A percentile compares a stretch with the other conserved stretches of the same genome.
Evolutionary conservation across 2,797 vertebrate species (phyloP).

Genomic region (Halcyon chelicuti): DNA sequence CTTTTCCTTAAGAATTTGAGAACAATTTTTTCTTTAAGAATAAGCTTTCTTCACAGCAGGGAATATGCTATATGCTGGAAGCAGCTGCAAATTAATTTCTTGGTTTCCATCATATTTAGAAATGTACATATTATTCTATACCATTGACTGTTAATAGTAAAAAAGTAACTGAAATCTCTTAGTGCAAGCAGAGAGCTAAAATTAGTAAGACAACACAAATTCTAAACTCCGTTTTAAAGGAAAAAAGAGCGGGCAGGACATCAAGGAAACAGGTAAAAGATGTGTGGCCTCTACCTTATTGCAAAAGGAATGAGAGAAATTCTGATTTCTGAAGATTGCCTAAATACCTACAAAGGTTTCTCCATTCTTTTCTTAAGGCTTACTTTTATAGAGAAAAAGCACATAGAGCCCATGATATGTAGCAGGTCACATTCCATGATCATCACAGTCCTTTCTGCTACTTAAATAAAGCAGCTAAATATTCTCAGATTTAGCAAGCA

Average conservation of each 20-base stretch:
- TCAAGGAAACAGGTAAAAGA: not conserved
- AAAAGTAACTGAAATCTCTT: not conserved
- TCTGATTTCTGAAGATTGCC: not conserved
- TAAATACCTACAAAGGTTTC: not conserved
- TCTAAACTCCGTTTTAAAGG: not conserved
- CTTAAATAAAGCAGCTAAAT: not conserved
- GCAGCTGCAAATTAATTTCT: not conserved
- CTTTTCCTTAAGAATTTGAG: not conserved
- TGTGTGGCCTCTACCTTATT: not conserved
- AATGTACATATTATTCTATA: not conserved
- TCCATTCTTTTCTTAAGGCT: not conserved
- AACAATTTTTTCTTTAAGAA: not conserved
- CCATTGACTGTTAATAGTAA: not conserved
- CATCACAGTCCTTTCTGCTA: not conserved
- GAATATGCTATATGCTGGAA: not conserved
- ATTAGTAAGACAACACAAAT: not conserved
- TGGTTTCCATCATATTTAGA: not conserved
- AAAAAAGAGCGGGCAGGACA: fast-evolving
- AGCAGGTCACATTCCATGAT: not conserved
- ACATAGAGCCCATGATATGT: fast-evolving
- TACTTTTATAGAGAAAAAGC: not conserved
- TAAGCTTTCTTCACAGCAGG: not conserved
- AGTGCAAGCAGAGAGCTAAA: not conserved
- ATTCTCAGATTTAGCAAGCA: not conserved
- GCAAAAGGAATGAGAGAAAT: not conserved